phyloP scores from a whole-genome alignment of 2,113 vertebrate species.

The Pseudorectes ferrugineus region DNA sequence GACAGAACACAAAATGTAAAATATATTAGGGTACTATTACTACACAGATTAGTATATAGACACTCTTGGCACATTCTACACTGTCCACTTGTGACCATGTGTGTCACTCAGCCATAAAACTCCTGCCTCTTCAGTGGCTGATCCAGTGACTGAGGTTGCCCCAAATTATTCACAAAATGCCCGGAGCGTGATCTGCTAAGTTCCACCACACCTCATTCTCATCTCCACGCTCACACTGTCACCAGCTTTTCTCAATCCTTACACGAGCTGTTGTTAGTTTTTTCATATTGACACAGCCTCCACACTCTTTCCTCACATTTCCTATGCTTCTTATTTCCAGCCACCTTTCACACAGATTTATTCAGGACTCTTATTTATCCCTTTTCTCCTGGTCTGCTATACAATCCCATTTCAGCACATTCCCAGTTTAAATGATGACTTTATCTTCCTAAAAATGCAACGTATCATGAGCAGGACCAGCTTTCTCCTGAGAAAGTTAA shows the following conservation, averaged over 20 bases:
- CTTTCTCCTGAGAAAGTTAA: background rate
- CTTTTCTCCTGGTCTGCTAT: background rate
- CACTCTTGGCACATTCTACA: background rate
- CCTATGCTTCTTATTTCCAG: background rate
- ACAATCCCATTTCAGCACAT: background rate
- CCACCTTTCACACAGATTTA: background rate
- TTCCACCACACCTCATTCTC: background rate
- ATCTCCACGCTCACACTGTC: background rate
- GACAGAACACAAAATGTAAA: background rate
- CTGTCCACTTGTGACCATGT: accelerated
- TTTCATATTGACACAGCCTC: background rate
- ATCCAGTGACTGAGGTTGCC: background rate
- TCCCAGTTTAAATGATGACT: background rate
- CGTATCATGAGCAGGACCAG: accelerated
- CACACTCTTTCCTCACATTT: background rate
- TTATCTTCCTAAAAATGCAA: background rate
- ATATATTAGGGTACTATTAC: background rate
- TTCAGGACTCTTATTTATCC: background rate
- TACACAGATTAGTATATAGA: accelerated
- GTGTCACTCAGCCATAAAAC: background rate
- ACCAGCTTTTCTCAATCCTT: background rate
- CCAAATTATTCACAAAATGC: background rate
- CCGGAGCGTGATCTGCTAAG: background rate
- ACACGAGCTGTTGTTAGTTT: background rate
- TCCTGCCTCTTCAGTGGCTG: background rate